A percentile compares a stretch with the other conserved stretches of the same genome.
Evolutionary conservation across 2,113 vertebrate genomes (phyloP).

Genomic region (Rhineura floridana): DNA sequence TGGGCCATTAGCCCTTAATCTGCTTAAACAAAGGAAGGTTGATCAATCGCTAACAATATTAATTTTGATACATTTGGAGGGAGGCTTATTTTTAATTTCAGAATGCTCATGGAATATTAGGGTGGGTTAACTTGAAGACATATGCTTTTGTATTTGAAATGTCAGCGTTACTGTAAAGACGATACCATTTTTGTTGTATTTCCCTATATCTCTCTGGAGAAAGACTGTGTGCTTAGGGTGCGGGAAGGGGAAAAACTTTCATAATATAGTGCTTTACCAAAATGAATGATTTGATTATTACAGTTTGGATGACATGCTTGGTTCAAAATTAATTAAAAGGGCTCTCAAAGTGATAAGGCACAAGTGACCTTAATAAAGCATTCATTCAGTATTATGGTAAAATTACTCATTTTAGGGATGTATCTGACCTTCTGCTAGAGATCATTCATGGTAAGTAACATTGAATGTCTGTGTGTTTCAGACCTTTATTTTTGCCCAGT

Average conservation of each 20-base stretch:
- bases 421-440: neutral
- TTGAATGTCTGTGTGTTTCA: neutral
- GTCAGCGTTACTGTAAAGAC: neutral
- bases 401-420: neutral
- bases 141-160: neutral
- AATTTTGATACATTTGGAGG: neutral
- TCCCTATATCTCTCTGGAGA: neutral
- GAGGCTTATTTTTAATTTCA: neutral
- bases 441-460: neutral
- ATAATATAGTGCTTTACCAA: neutral
- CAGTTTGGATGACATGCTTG: neutral
- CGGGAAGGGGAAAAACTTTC: neutral
- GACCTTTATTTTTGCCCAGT: neutral
- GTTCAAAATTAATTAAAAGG: conserved; percentile 32
- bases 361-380: conserved; percentile 29
- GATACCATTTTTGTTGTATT: neutral
- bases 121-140: neutral
- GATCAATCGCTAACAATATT: neutral
- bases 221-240: neutral
- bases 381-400: conserved; percentile 23
- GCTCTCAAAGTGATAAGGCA: conserved; percentile 11
- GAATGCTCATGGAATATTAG: neutral
- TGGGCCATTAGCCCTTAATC: neutral
- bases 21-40: neutral
- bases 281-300: conserved; percentile 11